Base-by-base conservation (phyloP, 2,113 vertebrate genomes). In the Gasterosteus aculeatus region DNA sequence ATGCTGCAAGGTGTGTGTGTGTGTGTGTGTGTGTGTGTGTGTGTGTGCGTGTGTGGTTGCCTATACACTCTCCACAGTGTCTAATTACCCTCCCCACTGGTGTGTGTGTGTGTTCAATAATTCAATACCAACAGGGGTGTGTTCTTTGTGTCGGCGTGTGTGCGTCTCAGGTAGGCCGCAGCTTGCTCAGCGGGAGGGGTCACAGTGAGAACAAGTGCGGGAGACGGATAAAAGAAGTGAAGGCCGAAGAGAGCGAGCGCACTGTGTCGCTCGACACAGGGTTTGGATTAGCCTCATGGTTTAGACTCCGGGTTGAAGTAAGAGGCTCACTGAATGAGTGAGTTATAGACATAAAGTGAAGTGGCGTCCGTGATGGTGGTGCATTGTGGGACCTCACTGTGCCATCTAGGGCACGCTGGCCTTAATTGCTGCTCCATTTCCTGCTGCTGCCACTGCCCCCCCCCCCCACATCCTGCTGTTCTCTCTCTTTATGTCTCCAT, bases 371-470 rank as follows among this genome's bases (percentile, higher is more conserved):
- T 47, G 53, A 53, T 67, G 81, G 70, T 76, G 77, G 68, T 88
- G 86, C 89, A 89, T 87, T 89, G 90, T 91, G 91, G 90, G 90
- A 83, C 69, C 54, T 85, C 69, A 72, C 71, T 46, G 75, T 90
- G 79, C 75, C 92, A 91, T 92, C 80, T 85, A 91, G 92, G 92
- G 63, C 89, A 90, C 63, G 81, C 77, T 89, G 93, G 82, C 89
- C 91, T 93, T 94, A 94, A 94, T 94, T 94, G 92, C 91, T 94
- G 92, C 85, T 94, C 93, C 47, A 94, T 80, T 94, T 94, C 84
- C 77, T 72, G 73, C 86, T 84, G 77, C 85, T 92, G 87, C 82
- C 89, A 83, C 88, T 82, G 85, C 89, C 89, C 87, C 89, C 76
- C 29, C 75, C 54, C 56, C 39, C 56, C 49, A 31, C 62, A 44